Conservation (phyloP, 2,113 vertebrate genomes). For the Podocnemis expansa region DNA sequence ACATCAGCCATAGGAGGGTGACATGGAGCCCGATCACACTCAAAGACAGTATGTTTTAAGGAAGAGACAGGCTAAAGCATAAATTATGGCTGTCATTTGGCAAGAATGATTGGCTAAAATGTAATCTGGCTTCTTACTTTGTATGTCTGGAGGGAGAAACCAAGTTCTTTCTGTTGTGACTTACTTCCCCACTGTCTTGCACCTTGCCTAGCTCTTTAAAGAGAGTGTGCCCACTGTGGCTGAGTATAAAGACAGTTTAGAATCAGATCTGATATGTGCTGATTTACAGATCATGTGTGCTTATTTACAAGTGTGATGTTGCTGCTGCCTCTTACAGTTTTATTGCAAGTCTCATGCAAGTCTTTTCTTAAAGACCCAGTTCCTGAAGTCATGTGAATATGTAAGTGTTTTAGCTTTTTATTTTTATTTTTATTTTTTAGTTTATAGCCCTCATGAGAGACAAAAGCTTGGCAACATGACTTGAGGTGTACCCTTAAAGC, state of each 20-base stretch:
- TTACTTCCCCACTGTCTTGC: background rate
- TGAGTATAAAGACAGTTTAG: fast-evolving
- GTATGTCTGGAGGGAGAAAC: background rate
- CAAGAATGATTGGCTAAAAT: background rate
- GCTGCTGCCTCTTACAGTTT: background rate
- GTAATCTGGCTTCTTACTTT: background rate
- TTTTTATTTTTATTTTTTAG: background rate
- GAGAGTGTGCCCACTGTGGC: background rate
- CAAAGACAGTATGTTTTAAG: fast-evolving
- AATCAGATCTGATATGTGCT: background rate
- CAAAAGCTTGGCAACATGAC: background rate
- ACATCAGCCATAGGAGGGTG: conserved; percentile 63
- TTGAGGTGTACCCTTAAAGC: background rate
- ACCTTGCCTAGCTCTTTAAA: background rate
- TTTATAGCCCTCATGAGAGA: background rate
- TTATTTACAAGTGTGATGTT: background rate
- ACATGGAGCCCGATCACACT: conserved; percentile 53
- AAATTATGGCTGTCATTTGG: background rate
- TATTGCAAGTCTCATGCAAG: background rate
- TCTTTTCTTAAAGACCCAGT: background rate
- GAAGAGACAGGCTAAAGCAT: fast-evolving
- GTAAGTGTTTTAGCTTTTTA: background rate
- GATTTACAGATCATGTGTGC: background rate
- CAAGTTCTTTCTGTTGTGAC: fast-evolving
- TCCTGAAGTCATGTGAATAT: background rate